A percentile compares a stretch with the other conserved stretches of the same genome.
These are phyloP conservation scores for Amorpha juglandis DNA, from an alignment of 2,888 invertebrate species.

Conservation along the genomic window DNA sequence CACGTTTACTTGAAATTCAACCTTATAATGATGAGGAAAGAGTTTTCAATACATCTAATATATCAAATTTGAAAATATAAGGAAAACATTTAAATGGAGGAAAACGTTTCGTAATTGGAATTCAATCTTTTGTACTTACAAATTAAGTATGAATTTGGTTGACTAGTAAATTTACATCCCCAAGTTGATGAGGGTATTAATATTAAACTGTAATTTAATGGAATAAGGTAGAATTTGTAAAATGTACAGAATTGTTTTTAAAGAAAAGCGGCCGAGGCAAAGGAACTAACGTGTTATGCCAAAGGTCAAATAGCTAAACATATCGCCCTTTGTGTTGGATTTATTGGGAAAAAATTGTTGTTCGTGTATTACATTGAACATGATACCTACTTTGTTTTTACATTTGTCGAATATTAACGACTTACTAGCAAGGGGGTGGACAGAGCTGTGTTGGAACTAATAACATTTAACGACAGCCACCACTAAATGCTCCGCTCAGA, in stretches of 20 bases:
- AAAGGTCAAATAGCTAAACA: slow-evolving; percentile 62
- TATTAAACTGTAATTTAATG: too few relatives aligned
- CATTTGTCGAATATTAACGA: slow-evolving; percentile 28
- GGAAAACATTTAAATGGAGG: background rate
- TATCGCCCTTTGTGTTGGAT: slow-evolving; percentile 40
- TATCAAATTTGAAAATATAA: background rate
- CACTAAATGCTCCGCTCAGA: too few relatives aligned
- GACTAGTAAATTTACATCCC: background rate
- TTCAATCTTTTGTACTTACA: background rate
- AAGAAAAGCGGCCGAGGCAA: slow-evolving; percentile 42
- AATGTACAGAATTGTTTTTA: slow-evolving; percentile 45
- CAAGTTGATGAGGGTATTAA: background rate
- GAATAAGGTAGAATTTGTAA: slow-evolving; percentile 8
- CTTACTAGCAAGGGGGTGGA: slow-evolving; percentile 5
- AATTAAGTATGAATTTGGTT: background rate
- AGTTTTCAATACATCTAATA: slow-evolving; percentile 15
- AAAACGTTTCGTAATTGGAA: background rate
- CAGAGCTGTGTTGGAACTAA: background rate
- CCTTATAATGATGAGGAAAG: background rate
- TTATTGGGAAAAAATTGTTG: slow-evolving; percentile 38
- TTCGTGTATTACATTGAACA: slow-evolving; percentile 32
- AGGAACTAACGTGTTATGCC: slow-evolving; percentile 66
- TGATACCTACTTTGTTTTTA: slow-evolving; percentile 32
- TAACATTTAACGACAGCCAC: background rate
- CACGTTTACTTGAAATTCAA: background rate